phyloP scores from a whole-genome alignment of 2,797 vertebrate genomes.

The Hippopotamyrus pictus region DNA sequence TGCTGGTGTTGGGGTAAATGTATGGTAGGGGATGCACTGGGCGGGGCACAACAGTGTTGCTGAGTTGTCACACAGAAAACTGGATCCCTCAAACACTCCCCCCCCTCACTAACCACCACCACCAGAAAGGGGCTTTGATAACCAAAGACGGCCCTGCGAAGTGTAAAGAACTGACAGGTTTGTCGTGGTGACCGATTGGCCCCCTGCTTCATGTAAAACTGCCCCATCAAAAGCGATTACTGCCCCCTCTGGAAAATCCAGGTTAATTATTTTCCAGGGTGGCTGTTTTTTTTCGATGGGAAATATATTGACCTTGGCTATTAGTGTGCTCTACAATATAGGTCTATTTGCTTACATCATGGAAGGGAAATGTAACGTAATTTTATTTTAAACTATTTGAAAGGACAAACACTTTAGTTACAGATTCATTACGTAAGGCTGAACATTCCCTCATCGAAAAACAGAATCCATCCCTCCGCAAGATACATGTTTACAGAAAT shows the following conservation, averaged over 20 bases:
- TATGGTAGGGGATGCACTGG: neutral
- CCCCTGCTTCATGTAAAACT: neutral
- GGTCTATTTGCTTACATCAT: neutral
- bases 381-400: neutral
- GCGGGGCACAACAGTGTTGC: neutral
- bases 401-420: neutral
- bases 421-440: neutral
- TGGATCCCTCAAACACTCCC: neutral
- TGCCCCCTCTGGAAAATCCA: neutral
- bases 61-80: neutral
- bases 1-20: slow-evolving; percentile 22
- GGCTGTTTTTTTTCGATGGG: neutral
- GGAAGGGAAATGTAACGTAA: neutral
- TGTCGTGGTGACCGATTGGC: neutral
- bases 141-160: neutral
- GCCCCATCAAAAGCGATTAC: neutral
- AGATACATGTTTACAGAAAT: slow-evolving; percentile 13
- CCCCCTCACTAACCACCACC: neutral
- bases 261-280: slow-evolving; percentile 19
- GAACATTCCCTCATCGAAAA: neutral
- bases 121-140: neutral
- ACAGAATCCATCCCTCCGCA: neutral
- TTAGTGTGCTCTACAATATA: neutral
- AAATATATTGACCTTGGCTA: neutral
- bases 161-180: neutral